Evolutionary conservation across 2,888 invertebrate species (phyloP), one percentile per base, ranked within the genome.

Genomic region (Pasiphila rectangulata): DNA sequence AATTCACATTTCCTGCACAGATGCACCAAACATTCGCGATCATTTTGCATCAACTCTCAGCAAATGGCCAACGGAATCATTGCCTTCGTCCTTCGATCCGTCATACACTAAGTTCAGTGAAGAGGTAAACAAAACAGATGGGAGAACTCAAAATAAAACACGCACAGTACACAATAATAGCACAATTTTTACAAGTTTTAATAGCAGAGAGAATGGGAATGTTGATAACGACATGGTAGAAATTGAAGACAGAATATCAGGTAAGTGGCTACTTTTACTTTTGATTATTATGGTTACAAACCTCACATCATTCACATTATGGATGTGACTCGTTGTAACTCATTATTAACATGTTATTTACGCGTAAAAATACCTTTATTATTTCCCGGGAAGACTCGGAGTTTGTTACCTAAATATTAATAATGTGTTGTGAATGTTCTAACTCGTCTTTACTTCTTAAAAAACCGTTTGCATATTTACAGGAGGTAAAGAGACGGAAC

Each of bases 401-500:
- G n/a, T n/a, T n/a, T n/a, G n/a, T n/a, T n/a, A n/a, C n/a, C n/a
- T n/a, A n/a, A n/a, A n/a, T n/a, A n/a, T n/a, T n/a, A n/a, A n/a
- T n/a, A n/a, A n/a, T n/a, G n/a, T n/a, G n/a, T n/a, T n/a, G n/a
- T n/a, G n/a, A n/a, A n/a, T n/a, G n/a, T n/a, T n/a, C n/a, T n/a
- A n/a, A n/a, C n/a, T n/a, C n/a, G n/a, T n/a, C n/a, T n/a, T n/a
- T n/a, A n/a, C n/a, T n/a, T n/a, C n/a, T n/a, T n/a, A n/a, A n/a
- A n/a, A n/a, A n/a, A n/a, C n/a, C n/a, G n/a, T n/a, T 34, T 24
- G 9, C 3, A n/a, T 5, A 7, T 7, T 7, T 19, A 23, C 16
- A 87, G 87, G 87, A 59, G 87, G 87, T 0, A 67, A 63, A 46
- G 79, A 73, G 46, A 84, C 87, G 1, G 79, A 81, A 13, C 52